phyloP scores from a whole-genome alignment of 30 jellyfish, hydroid and myxozoan species.

The Pseudorhiza aurosa region DNA sequence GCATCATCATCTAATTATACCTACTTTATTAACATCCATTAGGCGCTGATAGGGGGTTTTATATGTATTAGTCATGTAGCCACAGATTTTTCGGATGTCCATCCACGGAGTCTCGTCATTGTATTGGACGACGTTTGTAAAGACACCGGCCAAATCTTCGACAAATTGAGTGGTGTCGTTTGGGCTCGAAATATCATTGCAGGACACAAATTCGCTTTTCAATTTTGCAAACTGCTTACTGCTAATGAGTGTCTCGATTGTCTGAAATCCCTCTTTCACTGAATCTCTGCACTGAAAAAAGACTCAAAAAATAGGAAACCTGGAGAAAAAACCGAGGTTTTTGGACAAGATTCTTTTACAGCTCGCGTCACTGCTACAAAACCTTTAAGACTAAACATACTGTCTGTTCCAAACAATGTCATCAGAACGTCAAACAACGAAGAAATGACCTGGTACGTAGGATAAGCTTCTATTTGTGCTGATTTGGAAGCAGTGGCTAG shows the following conservation, averaged over 20 bases:
- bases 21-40: conserved; percentile 60
- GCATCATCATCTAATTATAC: not conserved
- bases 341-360: too few relatives aligned
- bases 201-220: conserved; percentile 50
- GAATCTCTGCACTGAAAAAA: conserved; percentile 53
- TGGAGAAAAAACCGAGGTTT: too few relatives aligned
- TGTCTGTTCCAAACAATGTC: too few relatives aligned
- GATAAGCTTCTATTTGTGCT: too few relatives aligned
- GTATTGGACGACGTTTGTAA: conserved; percentile 65
- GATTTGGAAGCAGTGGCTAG: too few relatives aligned
- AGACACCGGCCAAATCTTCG: conserved; percentile 53
- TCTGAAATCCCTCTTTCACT: conserved; percentile 53
- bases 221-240: conserved; percentile 53
- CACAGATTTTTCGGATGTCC: conserved; percentile 68
- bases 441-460: too few relatives aligned
- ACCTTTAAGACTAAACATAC: too few relatives aligned
- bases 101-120: conserved; percentile 68
- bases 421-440: too few relatives aligned
- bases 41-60: conserved; percentile 57
- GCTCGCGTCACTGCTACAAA: too few relatives aligned
- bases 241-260: conserved; percentile 32
- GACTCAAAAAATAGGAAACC: too few relatives aligned
- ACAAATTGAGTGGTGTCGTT: conserved; percentile 64
- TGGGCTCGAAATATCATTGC: conserved; percentile 67
- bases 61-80: conserved; percentile 56